Conservation (phyloP, 2,888 invertebrate genomes). For the Antitype chi region DNA sequence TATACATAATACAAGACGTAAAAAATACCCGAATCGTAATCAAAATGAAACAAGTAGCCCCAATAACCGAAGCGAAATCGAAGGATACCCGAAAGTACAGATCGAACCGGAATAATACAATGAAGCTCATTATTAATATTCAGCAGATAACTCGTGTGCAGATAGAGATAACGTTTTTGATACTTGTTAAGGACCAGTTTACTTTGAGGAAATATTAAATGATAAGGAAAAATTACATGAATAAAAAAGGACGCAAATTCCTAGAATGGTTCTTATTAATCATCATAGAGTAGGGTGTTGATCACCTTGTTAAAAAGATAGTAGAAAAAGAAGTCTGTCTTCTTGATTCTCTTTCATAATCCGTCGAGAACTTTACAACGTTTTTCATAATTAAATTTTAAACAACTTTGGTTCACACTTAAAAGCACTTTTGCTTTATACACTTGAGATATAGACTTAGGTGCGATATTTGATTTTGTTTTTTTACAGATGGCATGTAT, state of each 20-base stretch:
- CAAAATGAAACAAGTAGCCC: conserved; percentile 37
- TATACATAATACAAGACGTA: conserved; percentile 20
- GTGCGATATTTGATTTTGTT: too few species aligned
- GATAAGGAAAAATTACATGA: too few species aligned
- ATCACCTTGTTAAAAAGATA: not conserved
- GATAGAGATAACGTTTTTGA: conserved; percentile 71
- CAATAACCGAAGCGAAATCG: conserved; percentile 53
- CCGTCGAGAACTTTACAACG: not conserved
- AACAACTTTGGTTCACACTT: not conserved
- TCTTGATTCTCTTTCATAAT: not conserved
- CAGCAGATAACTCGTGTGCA: conserved; percentile 67
- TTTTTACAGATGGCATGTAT: too few species aligned
- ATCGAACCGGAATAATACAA: conserved; percentile 64
- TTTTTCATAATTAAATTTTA: not conserved
- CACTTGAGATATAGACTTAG: too few species aligned
- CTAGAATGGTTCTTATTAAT: not conserved
- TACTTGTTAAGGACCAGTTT: conserved; percentile 69
- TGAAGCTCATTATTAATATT: conserved; percentile 69
- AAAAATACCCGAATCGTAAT: conserved; percentile 27
- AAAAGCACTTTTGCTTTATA: not conserved
- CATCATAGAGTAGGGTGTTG: not conserved
- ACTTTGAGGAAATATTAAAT: conserved; percentile 6
- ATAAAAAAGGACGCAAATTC: not conserved
- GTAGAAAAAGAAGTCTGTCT: not conserved
- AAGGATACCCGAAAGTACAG: conserved; percentile 54